A percentile compares a stretch with the other conserved stretches of the same genome.
These are phyloP conservation scores for Synanthedon tipuliformis DNA, from an alignment of 2,888 invertebrate species.

Conservation along the genomic window DNA sequence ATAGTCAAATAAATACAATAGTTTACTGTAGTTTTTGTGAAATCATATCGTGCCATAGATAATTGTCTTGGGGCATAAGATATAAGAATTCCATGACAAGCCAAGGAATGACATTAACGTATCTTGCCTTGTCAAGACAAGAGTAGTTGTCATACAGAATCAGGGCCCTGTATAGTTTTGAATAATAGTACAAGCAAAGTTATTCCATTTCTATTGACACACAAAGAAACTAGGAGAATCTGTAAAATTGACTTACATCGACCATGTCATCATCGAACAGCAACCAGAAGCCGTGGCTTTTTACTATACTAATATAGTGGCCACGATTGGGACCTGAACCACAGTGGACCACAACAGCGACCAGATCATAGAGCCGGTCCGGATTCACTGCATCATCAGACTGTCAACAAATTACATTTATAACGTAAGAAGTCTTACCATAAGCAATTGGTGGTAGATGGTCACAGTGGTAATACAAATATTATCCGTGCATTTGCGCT, in stretches of 20 bases:
- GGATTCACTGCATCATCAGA: constrained; percentile 99
- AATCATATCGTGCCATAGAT: too few relatives aligned
- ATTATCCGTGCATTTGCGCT: too few relatives aligned
- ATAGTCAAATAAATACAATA: too few relatives aligned
- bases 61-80: too few relatives aligned
- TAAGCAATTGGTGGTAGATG: too few relatives aligned
- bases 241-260: constrained; percentile 79
- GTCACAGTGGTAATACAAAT: too few relatives aligned
- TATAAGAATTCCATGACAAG: too few relatives aligned
- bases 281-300: constrained; percentile 99
- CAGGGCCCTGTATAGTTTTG: neutral
- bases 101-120: too few relatives aligned
- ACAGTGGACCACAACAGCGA: constrained; percentile 99
- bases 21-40: too few relatives aligned
- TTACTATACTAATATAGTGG: constrained; percentile 99
- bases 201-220: neutral
- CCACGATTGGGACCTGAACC: constrained; percentile 99
- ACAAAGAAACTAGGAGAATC: neutral
- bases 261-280: constrained; percentile 99
- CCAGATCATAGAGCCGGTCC: constrained; percentile 97
- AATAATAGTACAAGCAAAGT: neutral
- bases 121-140: too few relatives aligned
- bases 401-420: constrained; percentile 55
- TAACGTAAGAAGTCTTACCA: too few relatives aligned
- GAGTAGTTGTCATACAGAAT: too few relatives aligned